Percentiles rank a stretch among this genome's conserved stretches.
Evolutionary conservation across 2,113 vertebrate genomes (phyloP).

Genomic region (Mirza zaza): DNA sequence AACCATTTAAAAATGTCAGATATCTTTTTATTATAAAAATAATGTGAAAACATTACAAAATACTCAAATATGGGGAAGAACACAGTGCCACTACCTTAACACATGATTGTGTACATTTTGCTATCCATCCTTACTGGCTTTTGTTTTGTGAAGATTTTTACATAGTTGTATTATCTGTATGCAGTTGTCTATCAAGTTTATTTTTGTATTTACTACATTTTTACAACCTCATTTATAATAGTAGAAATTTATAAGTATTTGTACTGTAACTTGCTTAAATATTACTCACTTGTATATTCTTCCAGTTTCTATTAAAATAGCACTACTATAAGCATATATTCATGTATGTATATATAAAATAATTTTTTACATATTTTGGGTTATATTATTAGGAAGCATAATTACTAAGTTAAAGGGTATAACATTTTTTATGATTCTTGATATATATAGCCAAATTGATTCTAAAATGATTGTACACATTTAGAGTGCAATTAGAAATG

Average conservation of each 20-base stretch:
- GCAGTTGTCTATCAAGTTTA: neutral
- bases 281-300: neutral
- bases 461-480: neutral
- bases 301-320: slow-evolving; percentile 36
- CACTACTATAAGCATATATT: neutral
- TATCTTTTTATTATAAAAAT: slow-evolving; percentile 10
- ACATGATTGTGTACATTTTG: neutral
- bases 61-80: neutral
- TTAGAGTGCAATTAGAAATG: neutral
- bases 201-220: neutral
- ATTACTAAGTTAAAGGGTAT: neutral
- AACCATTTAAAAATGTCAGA: neutral
- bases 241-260: neutral
- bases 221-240: neutral
- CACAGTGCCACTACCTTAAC: neutral
- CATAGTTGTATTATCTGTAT: neutral
- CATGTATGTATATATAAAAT: neutral
- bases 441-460: neutral
- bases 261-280: slow-evolving; percentile 37
- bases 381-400: slow-evolving; percentile 5
- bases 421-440: slow-evolving; percentile 11
- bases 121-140: neutral
- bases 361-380: neutral
- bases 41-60: slow-evolving; percentile 11
- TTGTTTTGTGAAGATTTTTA: neutral